phyloP scores from a whole-genome alignment of 2,888 invertebrate genomes.

The Plagodis dolabraria region DNA sequence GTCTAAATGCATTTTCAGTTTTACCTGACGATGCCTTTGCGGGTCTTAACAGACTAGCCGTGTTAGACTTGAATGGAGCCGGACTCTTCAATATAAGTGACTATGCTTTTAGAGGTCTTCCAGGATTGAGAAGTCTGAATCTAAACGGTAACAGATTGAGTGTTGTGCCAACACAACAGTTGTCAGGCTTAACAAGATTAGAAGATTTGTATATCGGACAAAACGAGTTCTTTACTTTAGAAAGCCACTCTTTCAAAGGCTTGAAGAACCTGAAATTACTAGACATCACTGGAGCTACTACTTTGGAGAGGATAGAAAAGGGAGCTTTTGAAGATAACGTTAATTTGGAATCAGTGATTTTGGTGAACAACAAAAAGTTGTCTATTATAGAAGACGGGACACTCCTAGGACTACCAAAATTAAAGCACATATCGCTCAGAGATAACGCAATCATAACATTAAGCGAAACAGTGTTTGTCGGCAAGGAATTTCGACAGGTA shows the following conservation, averaged over 20 bases:
- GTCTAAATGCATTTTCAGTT: constrained; percentile 91
- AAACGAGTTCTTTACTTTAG: constrained; percentile 90
- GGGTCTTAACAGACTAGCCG: constrained; percentile 89
- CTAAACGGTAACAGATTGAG: constrained; percentile 92
- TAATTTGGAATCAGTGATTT: constrained; percentile 90
- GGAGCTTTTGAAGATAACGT: constrained; percentile 92
- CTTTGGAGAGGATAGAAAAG: constrained; percentile 89
- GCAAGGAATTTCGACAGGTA: constrained; percentile 90
- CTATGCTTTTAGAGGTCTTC: constrained; percentile 90
- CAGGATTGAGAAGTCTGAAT: constrained; percentile 90
- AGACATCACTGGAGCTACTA: constrained; percentile 91
- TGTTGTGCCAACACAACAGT: constrained; percentile 90
- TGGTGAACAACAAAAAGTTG: constrained; percentile 91
- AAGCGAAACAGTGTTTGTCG: constrained; percentile 91
- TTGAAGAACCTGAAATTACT: constrained; percentile 90
- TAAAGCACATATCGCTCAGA: constrained; percentile 90
- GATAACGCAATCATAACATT: constrained; percentile 91
- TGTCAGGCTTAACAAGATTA: constrained; percentile 88
- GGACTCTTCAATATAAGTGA: constrained; percentile 91
- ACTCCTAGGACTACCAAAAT: constrained; percentile 90
- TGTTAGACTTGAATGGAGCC: constrained; percentile 92
- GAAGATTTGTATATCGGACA: constrained; percentile 93
- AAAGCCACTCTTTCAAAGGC: constrained; percentile 91
- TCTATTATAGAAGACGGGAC: constrained; percentile 90
- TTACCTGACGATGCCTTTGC: constrained; percentile 92